phyloP scores from a whole-genome alignment of 2,113 vertebrate genomes.

The Sander vitreus region DNA sequence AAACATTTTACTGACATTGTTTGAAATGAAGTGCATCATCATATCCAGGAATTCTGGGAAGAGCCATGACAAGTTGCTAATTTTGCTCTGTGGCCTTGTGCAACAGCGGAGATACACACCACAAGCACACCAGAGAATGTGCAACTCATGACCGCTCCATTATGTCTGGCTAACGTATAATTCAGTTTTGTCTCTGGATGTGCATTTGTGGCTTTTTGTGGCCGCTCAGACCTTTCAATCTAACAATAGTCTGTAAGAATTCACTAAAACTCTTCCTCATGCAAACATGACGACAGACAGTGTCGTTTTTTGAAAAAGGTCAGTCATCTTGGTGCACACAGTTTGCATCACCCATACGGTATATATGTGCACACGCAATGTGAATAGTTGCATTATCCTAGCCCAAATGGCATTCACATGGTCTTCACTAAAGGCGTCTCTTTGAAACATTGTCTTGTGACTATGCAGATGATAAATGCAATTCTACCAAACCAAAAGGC shows the following conservation, averaged over 20 bases:
- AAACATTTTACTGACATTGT: not conserved
- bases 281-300: not conserved
- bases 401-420: slow-evolving; percentile 61
- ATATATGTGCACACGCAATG: slow-evolving; percentile 39
- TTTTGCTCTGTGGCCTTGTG: not conserved
- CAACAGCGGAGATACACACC: not conserved
- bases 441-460: slow-evolving; percentile 65
- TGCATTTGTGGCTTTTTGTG: slow-evolving; percentile 18
- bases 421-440: slow-evolving; percentile 49
- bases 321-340: not conserved
- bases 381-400: slow-evolving; percentile 65
- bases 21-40: not conserved
- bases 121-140: not conserved
- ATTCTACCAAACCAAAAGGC: slow-evolving; percentile 35
- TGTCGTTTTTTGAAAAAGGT: not conserved
- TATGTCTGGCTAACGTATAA: not conserved
- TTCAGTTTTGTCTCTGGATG: not conserved
- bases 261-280: not conserved
- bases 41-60: not conserved
- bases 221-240: not conserved
- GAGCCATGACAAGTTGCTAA: not conserved
- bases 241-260: not conserved
- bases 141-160: slow-evolving; percentile 1
- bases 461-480: slow-evolving; percentile 47
- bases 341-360: slow-evolving; percentile 6